Conservation (phyloP, 2,888 invertebrate genomes). For the Myathropa florea region DNA sequence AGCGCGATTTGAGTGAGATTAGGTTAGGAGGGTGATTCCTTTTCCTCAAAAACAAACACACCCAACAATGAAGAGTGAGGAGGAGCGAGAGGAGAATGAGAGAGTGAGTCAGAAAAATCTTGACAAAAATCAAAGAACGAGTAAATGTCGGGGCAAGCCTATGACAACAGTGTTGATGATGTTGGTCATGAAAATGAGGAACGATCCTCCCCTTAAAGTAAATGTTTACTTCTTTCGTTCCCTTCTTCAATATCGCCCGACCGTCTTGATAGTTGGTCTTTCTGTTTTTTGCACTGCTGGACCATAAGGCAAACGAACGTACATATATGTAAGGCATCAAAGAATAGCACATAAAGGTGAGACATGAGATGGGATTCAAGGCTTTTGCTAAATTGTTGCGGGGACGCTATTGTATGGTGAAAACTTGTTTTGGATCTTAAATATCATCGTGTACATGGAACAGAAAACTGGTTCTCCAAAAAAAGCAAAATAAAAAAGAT, state of each 20-base stretch:
- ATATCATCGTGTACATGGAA: constrained; percentile 7
- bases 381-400: constrained; percentile 24
- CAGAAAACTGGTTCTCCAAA: constrained; percentile 53
- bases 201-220: constrained; percentile 38
- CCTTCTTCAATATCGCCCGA: not conserved
- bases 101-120: not conserved
- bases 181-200: constrained; percentile 15
- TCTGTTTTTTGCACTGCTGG: constrained; percentile 12
- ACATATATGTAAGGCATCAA: not conserved
- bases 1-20: constrained; percentile 51
- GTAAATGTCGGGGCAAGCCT: not conserved
- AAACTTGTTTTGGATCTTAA: constrained; percentile 61
- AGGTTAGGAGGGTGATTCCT: constrained; percentile 42
- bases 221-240: constrained; percentile 11
- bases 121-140: not conserved
- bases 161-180: constrained; percentile 8
- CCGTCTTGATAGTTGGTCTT: not conserved
- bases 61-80: constrained; percentile 13
- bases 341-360: constrained; percentile 22
- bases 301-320: not conserved
- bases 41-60: not conserved
- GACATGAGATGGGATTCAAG: constrained; percentile 38
- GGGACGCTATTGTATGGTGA: constrained; percentile 24
- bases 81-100: not conserved
- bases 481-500: not conserved